Conservation (phyloP, 2,113 vertebrate species). For the Callipepla squamata region DNA sequence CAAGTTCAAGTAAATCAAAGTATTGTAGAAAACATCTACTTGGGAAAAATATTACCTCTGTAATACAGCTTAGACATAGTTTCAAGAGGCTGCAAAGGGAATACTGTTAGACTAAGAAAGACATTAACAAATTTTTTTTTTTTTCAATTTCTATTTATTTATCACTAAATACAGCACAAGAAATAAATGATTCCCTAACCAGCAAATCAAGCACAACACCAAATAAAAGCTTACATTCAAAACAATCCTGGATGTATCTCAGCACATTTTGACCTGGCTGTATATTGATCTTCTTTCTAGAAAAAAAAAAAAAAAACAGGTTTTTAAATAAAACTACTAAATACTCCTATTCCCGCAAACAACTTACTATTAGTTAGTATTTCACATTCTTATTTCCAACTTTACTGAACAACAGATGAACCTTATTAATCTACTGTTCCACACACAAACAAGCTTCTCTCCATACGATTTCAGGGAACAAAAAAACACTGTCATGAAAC, state of each 20-base stretch:
- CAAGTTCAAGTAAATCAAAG: neutral
- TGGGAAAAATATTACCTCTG: neutral
- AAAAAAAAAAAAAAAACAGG: neutral
- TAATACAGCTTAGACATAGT: neutral
- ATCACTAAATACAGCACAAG: neutral
- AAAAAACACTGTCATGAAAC: neutral
- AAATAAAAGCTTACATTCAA: conserved; percentile 74
- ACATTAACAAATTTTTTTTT: neutral
- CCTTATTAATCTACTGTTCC: neutral
- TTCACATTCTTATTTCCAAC: neutral
- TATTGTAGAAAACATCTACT: neutral
- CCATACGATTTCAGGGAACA: neutral
- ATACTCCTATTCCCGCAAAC: neutral
- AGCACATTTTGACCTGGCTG: conserved; percentile 53
- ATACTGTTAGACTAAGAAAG: neutral
- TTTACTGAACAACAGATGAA: neutral
- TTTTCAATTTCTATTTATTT: neutral
- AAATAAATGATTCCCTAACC: neutral
- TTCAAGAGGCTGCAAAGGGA: neutral
- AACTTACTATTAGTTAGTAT: neutral
- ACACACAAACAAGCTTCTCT: neutral
- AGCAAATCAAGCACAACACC: neutral
- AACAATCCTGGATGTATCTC: conserved; percentile 72
- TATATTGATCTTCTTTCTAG: conserved; percentile 48
- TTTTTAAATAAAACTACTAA: neutral